Evolutionary conservation across 2,113 vertebrate genomes (phyloP), one percentile per base, ranked within the genome.

Genomic region (Sclerurus mexicanus): DNA sequence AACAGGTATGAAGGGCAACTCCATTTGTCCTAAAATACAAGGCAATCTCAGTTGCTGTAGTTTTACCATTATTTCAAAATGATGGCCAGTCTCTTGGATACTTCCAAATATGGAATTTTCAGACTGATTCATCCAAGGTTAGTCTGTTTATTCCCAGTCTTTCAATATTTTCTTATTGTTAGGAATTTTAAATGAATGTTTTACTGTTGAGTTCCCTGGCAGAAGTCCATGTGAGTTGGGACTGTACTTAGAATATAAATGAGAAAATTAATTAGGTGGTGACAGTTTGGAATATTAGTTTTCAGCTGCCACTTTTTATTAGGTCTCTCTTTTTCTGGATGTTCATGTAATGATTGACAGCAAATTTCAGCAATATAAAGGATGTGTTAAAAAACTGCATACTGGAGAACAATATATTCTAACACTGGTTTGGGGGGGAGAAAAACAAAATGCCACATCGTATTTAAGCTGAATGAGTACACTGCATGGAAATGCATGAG

Each of bases 251-350:
- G 74, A 95, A 94, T 88, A 79, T 19, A 33, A 67, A 84, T 72
- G 88, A 92, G 74, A 64, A 91, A 97, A 91, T 84, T 93, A 96
- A 96, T 91, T 90, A 94, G 71, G 37, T 86, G 90, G 35, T 86
- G 81, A 75, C 83, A 91, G 53, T 75, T 76, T 82, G 15, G 91
- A 55, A 67, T 90, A 69, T 83, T 93, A 89, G 62, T 83, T 95
- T 94, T 90, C 55, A 85, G 53, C 84, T 74, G 50, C 42, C 44
- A 73, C n/a, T 94, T 95, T 90, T 91, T 92, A 85, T 78, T 58
- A 77, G 56, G 30, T 78, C 67, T 90, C 27, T 87, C 71, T 69
- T 46, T 40, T 87, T 39, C 49, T 68, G n/a, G 6, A 62, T 77
- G 75, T 33, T 23, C 9, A 6, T 11, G 6, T 93, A 68, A 9